Percentiles rank a stretch among this genome's conserved stretches.
phyloP scores from a whole-genome alignment of 2,888 invertebrate species.

The Drosophila flavopinicola region DNA sequence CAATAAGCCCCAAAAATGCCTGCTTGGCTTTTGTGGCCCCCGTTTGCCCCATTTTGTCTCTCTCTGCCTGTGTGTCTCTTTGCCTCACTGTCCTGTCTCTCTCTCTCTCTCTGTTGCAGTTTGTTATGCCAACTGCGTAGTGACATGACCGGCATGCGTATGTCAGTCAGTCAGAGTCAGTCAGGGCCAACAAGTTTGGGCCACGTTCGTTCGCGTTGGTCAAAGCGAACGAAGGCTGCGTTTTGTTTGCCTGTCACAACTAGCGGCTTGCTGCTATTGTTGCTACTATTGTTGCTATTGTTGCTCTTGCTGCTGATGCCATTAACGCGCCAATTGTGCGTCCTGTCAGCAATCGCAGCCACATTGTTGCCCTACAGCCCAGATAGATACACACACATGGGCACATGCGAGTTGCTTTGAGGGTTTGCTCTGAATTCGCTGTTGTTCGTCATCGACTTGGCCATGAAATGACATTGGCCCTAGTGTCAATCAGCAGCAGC shows the following conservation, averaged over 20 bases:
- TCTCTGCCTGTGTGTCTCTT: neutral
- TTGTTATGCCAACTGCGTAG: slow-evolving; percentile 57
- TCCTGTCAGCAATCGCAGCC: slow-evolving; percentile 51
- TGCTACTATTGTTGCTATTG: slow-evolving; percentile 21
- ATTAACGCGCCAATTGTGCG: slow-evolving; percentile 58
- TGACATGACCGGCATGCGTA: slow-evolving; percentile 53
- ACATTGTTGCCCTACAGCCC: slow-evolving; percentile 47
- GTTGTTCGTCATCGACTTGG: slow-evolving; percentile 50
- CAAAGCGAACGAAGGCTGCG: slow-evolving; percentile 40
- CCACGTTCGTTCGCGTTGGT: slow-evolving; percentile 32
- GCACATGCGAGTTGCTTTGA: neutral
- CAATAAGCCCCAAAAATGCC: slow-evolving; percentile 24
- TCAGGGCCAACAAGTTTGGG: slow-evolving; percentile 54
- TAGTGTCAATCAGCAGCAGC: slow-evolving; percentile 48
- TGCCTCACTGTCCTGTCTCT: slow-evolving; percentile 15
- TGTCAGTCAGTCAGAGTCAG: slow-evolving; percentile 58
- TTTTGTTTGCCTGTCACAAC: slow-evolving; percentile 69
- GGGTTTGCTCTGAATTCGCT: slow-evolving; percentile 23
- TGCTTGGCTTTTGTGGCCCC: neutral
- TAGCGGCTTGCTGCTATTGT: slow-evolving; percentile 34
- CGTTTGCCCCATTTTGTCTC: neutral
- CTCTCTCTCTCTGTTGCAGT: slow-evolving; percentile 39
- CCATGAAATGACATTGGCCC: slow-evolving; percentile 34
- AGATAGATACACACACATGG: neutral
- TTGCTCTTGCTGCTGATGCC: slow-evolving; percentile 36